Evolutionary conservation across 2,113 vertebrate genomes (phyloP), one percentile per base, ranked within the genome.

Genomic region (Ctenodactylus gundi): DNA sequence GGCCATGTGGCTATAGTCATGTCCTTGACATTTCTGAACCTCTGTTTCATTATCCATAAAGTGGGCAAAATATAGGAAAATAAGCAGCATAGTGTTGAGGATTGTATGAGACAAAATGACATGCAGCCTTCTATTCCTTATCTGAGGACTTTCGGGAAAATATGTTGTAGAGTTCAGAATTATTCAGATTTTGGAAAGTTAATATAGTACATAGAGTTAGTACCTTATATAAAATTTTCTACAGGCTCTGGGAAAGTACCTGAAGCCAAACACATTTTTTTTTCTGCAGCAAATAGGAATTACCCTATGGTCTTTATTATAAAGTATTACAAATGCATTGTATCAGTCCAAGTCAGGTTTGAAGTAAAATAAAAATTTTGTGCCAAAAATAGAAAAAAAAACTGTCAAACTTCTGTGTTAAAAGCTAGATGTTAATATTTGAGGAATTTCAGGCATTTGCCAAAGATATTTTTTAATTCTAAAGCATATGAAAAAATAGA

Each of bases 281-380:
- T 41, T 84, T 9, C 34, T 77, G 27, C 7, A 78, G 27, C 23
- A 72, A 91, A 57, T 39, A 55, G 15, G 11, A 75, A 55, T 41
- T 29, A 58, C 51, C 20, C 36, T 57, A 41, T 18, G n/a, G n/a
- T 76, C 10, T 81, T 80, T 67, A 41, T 51, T 39, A 14, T 80
- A 87, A 44, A n/a, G 44, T 25, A 51, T 10, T 58, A 2, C 58
- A 67, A 81, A 51, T 51, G 31, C 49, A 20, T 39, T 55, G 64
- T 55, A 14, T 90, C n/a, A 9, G 20, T 46, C 39, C 67, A 49
- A 60, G 70, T 68, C 68, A 87, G 2, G 17, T 87, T 55, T 29
- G 39, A 95, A 82, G 31, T 53, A n/a, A 70, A 68, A 83, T 70
- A 34, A 83, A n/a, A n/a, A n/a, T 39, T 58, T 90, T 85, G 53